Conservation (phyloP, 2,888 invertebrate species). For the Balanococcus diminutus region DNA sequence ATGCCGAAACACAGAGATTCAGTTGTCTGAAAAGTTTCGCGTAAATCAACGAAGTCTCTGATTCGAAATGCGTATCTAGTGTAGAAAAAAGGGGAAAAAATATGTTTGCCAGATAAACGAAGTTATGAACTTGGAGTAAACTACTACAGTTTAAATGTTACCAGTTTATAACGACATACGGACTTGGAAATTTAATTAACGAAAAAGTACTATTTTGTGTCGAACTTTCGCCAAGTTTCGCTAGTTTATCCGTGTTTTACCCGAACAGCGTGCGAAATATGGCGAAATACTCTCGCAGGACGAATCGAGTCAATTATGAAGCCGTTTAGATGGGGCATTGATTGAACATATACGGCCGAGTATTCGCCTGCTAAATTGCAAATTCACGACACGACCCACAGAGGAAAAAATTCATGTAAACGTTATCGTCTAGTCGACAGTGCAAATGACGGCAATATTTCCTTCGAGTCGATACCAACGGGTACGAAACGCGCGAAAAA, state of each 20-base stretch:
- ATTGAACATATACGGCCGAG: neutral
- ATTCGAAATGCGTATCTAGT: neutral
- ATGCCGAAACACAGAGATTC: neutral
- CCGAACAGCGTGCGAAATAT: neutral
- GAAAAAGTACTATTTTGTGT: neutral
- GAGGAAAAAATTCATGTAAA: neutral
- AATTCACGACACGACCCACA: neutral
- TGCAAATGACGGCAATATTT: neutral
- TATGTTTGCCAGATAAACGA: conserved; percentile 2
- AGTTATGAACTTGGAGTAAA: conserved; percentile 2
- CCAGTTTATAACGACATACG: conserved; percentile 12
- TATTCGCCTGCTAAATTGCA: neutral
- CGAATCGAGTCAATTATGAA: neutral
- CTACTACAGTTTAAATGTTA: conserved; percentile 17
- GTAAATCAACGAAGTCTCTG: conserved; percentile 10
- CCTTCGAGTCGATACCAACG: neutral
- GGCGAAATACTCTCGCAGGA: neutral
- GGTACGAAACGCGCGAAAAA: neutral
- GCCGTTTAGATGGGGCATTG: neutral
- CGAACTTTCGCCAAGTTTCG: neutral
- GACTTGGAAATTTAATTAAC: conserved; percentile 23
- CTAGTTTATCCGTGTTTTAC: neutral
- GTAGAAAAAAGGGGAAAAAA: neutral
- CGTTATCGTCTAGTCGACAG: neutral
- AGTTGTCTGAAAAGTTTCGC: conserved; percentile 10